These are phyloP conservation scores for Clarias gariepinus DNA, from an alignment of 2,113 vertebrate genomes.

Conservation along the genomic window DNA sequence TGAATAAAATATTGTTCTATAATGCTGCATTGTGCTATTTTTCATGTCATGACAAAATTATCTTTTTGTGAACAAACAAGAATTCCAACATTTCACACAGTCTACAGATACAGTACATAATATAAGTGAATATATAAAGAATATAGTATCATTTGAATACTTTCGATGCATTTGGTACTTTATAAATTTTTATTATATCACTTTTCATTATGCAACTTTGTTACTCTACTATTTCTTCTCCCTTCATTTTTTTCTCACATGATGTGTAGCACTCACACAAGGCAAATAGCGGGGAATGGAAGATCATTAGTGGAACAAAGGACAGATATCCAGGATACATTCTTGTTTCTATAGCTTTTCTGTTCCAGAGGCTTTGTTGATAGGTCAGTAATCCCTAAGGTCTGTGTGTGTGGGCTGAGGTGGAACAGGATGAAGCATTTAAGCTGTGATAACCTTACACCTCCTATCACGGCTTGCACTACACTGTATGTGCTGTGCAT, in stretches of 20 bases:
- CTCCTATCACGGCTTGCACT: not conserved
- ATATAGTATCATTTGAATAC: not conserved
- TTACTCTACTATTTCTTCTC: not conserved
- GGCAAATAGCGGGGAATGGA: not conserved
- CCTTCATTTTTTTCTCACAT: not conserved
- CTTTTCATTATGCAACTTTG: not conserved
- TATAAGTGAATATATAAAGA: not conserved
- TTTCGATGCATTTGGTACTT: no score
- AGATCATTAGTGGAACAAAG: not conserved
- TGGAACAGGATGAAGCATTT: slow-evolving; percentile 1
- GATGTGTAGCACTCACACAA: not conserved
- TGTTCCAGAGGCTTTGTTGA: not conserved
- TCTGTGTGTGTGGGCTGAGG: not conserved
- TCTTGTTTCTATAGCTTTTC: not conserved
- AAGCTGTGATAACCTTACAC: not conserved
- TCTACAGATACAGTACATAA: not conserved
- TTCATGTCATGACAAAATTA: not conserved
- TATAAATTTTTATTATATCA: no score
- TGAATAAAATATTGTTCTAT: not conserved
- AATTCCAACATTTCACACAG: not conserved
- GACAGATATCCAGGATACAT: not conserved
- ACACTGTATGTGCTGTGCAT: not conserved
- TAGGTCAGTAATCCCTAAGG: slow-evolving; percentile 1
- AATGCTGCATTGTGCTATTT: not conserved
- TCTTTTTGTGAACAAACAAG: not conserved